Base-by-base conservation (phyloP, 1,140 invertebrate genomes). In the Solenopsis invicta region DNA sequence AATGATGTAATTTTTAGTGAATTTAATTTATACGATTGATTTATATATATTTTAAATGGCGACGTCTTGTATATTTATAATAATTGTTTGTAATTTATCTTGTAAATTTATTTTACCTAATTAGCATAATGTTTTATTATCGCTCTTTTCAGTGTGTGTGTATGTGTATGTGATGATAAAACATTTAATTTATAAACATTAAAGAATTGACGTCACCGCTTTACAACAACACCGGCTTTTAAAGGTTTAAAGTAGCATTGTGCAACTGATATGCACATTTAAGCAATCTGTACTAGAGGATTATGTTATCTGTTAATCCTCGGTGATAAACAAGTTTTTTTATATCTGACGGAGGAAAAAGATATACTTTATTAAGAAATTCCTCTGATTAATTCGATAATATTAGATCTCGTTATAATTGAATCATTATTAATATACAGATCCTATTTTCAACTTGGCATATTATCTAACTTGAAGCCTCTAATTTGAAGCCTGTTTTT, bases 221-320 rank as follows among this genome's bases (percentile, higher is more conserved):
- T 72, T 4, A 21, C 18, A 48, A 48, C 18, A 54, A n/a, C 5
- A 77, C 0, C 16, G 10, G n/a, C 12, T 29, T 13, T 37, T 69
- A 24, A 71, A 21, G 8, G 0, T 21, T 34, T n/a, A 29, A 21
- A 69, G 18, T 64, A 10, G 56, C 16, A 2, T 54, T 37, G n/a
- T 37, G n/a, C 41, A 18, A 81, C 5, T 54, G 41, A 21, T 34
- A 16, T 16, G 2, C 18, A 18, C n/a, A 52, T 80, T 69, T 34
- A 50, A 62, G 10, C 81, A 50, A 87, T 37, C 10, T 48, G 2
- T 16, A 1, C 13, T 37, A 21, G 12, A 52, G 37, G 21, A 62
- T 21, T n/a, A n/a, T n/a, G 64, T 87, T 61, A 88, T 88, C 71
- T 61, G n/a, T 52, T 85, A 88, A 89, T 48, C 86, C 62, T 12